Evolutionary conservation across 2,797 vertebrate genomes (phyloP).

Genomic region (Sebastes variabilis): DNA sequence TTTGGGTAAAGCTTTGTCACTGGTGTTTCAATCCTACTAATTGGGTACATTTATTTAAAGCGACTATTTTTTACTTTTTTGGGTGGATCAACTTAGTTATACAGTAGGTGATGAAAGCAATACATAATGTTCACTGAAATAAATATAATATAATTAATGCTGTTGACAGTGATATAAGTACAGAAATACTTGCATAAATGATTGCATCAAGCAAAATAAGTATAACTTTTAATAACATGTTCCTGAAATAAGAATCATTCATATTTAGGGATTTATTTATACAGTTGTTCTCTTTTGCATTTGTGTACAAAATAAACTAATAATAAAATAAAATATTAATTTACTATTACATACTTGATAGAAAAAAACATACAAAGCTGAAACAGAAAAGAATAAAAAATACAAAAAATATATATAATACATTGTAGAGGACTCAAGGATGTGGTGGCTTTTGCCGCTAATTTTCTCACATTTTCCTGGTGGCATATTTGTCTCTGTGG

Average conservation of each 20-base stretch:
- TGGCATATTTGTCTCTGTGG: neutral
- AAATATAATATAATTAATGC: neutral
- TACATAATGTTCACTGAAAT: neutral
- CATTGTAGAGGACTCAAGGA: neutral
- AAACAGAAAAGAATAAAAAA: neutral
- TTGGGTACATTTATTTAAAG: neutral
- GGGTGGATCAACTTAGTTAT: neutral
- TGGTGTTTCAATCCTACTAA: neutral
- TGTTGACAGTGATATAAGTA: neutral
- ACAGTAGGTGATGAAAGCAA: neutral
- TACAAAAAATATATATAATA: neutral
- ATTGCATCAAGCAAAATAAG: neutral
- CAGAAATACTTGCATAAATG: neutral
- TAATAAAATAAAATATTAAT: neutral
- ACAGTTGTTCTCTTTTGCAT: neutral
- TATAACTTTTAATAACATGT: neutral
- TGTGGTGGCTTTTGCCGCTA: neutral
- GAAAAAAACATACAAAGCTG: neutral
- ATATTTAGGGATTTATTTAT: neutral
- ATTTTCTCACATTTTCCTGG: neutral
- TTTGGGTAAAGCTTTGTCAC: neutral
- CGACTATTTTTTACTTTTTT: neutral
- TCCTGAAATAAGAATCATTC: neutral
- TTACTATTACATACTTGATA: neutral
- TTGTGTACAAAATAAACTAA: neutral